Base-by-base conservation (phyloP, 2,113 vertebrate genomes). In the Clarias gariepinus region DNA sequence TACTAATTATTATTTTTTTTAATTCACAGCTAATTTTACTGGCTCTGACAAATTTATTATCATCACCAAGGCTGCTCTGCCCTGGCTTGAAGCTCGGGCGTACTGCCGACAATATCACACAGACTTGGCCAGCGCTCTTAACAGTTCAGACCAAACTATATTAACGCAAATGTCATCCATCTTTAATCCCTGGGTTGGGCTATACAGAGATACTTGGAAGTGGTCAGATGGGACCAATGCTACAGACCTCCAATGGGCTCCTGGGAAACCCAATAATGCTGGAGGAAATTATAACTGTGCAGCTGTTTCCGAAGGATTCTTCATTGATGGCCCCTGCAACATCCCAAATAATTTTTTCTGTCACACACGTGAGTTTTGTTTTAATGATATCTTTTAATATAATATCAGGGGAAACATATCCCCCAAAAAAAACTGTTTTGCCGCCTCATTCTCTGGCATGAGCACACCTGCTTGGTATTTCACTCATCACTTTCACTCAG, bases 61-160 rank as follows among this genome's bases (percentile, higher is more conserved):
- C 3, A 58, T 76, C 12, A 12, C 12, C 0, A 3, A n/a, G n/a
- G n/a, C n/a, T n/a, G n/a, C n/a, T n/a, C 16, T 66, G 69, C 76
- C 68, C 47, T 89, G 83, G 83, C 0, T 2, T 7, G 0, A 60
- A 0, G 85, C 87, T 61, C 87, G 47, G 69, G 1, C 4, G 4
- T 84, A 88, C 84, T 90, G 87, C 25, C 68, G 78, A 58, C 3
- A 68, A 23, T 12, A 68, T n/a, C 25, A 88, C 60, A 85, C 78
- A 28, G 83, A 88, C 52, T 19, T 88, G 69, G 78, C 69, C 79
- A 68, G 53, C 8, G 4, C 63, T 63, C 53, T 47, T 3, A 66
- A 82, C 53, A 30, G 60, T 18, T 53, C 83, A 11, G 77, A 88
- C 2, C n/a, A 60, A 5, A 3, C 28, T 2, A 1, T 23, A 2